Evolutionary conservation across 2,113 vertebrate genomes (phyloP).

Genomic region (Ibidorhyncha struthersii): DNA sequence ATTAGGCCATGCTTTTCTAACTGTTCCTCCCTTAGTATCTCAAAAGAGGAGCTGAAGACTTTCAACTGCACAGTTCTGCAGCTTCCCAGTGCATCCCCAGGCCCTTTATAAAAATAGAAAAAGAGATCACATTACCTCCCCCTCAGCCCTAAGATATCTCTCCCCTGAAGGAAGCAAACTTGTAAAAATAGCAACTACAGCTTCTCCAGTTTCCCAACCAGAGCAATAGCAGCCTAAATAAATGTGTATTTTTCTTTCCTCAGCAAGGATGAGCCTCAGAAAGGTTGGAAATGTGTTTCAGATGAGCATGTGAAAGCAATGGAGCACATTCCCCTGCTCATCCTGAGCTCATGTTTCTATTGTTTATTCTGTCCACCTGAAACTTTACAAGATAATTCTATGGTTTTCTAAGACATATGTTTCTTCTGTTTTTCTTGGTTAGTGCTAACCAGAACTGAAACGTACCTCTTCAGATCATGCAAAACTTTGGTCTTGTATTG

Average conservation of each 20-base stretch:
- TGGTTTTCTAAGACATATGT: background rate
- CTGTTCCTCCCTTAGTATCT: slow-evolving; percentile 64
- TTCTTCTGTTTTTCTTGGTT: slow-evolving; percentile 19
- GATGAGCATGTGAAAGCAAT: slow-evolving; percentile 11
- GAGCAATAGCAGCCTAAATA: slow-evolving; percentile 1
- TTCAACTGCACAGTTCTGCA: slow-evolving; percentile 57
- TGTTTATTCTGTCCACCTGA: slow-evolving; percentile 27
- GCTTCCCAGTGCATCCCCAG: slow-evolving; percentile 61
- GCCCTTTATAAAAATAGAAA: slow-evolving; percentile 69
- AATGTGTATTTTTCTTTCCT: slow-evolving; percentile 47
- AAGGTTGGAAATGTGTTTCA: slow-evolving; percentile 22
- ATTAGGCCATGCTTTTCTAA: slow-evolving; percentile 73
- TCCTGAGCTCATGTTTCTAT: background rate
- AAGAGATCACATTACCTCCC: slow-evolving; percentile 59
- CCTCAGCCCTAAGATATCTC: slow-evolving; percentile 49
- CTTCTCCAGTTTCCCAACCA: slow-evolving; percentile 51
- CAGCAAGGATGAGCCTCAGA: background rate
- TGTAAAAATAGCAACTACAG: slow-evolving; percentile 58
- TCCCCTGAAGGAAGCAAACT: slow-evolving; percentile 58
- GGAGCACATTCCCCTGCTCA: background rate
- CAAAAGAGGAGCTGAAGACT: slow-evolving; percentile 57
- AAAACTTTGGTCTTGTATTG: background rate
- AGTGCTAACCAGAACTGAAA: background rate
- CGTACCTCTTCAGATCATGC: background rate
- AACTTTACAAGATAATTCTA: background rate